phyloP scores from a whole-genome alignment of 30 jellyfish, hydroid and myxozoan genomes.

The Turritopsis dohrnii region DNA sequence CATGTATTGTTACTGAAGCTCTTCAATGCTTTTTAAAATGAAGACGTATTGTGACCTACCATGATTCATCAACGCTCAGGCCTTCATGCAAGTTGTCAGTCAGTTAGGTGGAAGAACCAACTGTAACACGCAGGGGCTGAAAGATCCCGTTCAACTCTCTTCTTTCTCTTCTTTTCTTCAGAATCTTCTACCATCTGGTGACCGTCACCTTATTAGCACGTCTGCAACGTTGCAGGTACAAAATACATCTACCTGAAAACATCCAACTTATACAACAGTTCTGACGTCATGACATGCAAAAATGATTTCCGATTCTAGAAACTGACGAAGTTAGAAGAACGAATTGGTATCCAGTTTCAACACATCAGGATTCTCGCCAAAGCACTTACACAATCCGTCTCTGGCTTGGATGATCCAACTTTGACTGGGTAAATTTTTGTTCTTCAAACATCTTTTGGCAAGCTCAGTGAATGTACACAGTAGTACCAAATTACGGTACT shows the following conservation, averaged over 20 bases:
- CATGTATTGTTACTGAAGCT: no score
- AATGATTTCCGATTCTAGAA: conserved; percentile 27
- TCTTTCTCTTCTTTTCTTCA: background rate
- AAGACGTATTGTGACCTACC: no score
- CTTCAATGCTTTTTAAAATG: no score
- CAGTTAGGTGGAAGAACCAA: no score
- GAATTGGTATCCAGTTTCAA: conserved; percentile 60
- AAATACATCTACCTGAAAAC: no score
- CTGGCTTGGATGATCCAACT: conserved; percentile 34
- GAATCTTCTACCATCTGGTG: conserved; percentile 1
- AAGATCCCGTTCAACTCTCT: no score
- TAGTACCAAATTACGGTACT: no score
- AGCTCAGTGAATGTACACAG: no score
- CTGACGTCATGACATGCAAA: background rate
- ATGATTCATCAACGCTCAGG: no score
- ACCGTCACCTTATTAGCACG: conserved; percentile 20
- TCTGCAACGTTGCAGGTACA: background rate
- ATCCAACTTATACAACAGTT: background rate
- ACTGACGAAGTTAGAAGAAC: conserved; percentile 51
- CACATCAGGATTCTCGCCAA: conserved; percentile 69
- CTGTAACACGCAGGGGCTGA: no score
- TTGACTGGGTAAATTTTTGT: conserved; percentile 50
- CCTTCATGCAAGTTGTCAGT: no score
- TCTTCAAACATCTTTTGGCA: background rate
- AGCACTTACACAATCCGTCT: conserved; percentile 61